phyloP scores from a whole-genome alignment of 1,140 invertebrate genomes.

The Popillia japonica region DNA sequence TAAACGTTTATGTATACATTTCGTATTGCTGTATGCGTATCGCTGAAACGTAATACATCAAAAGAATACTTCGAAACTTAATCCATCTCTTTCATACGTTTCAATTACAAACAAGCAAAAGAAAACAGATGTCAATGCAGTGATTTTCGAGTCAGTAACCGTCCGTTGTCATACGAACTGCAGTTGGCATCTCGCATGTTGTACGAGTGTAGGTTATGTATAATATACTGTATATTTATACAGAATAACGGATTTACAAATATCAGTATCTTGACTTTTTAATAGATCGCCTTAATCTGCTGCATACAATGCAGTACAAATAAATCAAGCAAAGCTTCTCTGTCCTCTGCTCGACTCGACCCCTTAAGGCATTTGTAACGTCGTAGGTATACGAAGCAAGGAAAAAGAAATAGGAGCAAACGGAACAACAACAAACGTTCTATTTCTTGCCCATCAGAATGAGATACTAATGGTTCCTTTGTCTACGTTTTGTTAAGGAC shows the following conservation, averaged over 20 bases:
- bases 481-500: neutral
- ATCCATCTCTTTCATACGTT: constrained; percentile 31
- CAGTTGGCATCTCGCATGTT: neutral
- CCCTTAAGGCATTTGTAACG: neutral
- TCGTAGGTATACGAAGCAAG: neutral
- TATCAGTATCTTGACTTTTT: constrained; percentile 31
- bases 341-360: neutral
- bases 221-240: constrained; percentile 13
- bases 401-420: constrained; percentile 18
- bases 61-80: constrained; percentile 24
- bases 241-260: constrained; percentile 32
- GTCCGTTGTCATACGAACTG: neutral
- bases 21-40: neutral
- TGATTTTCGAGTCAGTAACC: constrained; percentile 25
- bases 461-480: constrained; percentile 20
- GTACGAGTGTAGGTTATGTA: neutral
- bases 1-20: neutral
- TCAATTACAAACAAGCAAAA: constrained; percentile 32
- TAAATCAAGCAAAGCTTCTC: constrained; percentile 11
- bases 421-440: neutral
- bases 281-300: constrained; percentile 30
- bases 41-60: constrained; percentile 9
- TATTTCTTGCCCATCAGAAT: neutral
- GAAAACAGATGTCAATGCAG: constrained; percentile 26
- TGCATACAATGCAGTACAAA: constrained; percentile 17